Conservation (phyloP, 2,888 invertebrate genomes). For the Sarcophaga carnaria region DNA sequence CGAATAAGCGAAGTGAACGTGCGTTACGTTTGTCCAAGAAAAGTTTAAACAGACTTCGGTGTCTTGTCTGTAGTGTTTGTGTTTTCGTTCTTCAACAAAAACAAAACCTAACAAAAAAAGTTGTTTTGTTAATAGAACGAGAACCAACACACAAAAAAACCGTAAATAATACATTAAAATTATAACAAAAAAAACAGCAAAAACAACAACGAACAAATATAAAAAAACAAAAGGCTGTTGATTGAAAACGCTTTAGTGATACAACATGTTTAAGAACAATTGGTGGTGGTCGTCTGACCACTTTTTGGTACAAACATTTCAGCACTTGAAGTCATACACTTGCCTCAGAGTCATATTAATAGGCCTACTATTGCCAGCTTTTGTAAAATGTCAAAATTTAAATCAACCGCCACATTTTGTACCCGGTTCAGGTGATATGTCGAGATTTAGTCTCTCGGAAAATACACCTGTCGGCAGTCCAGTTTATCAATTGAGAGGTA, state of each 20-base stretch:
- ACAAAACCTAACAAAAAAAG: background rate
- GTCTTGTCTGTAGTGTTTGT: no score
- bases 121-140: background rate
- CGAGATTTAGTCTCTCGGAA: conserved; percentile 88
- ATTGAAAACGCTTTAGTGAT: background rate
- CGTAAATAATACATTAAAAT: background rate
- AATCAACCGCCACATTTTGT: conserved; percentile 90
- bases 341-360: conserved; percentile 55
- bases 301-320: conserved; percentile 55
- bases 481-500: conserved; percentile 89
- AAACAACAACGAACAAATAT: conserved; percentile 17
- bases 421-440: conserved; percentile 89
- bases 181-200: conserved; percentile 6
- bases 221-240: background rate
- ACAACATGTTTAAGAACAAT: conserved; percentile 48
- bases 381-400: conserved; percentile 83
- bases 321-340: conserved; percentile 26
- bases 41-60: no score
- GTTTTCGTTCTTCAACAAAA: background rate
- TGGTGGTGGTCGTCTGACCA: conserved; percentile 66
- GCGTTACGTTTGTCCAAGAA: background rate
- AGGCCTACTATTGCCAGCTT: conserved; percentile 51
- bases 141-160: background rate
- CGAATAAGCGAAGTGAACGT: background rate
- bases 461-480: conserved; percentile 89